phyloP scores from a whole-genome alignment of 2,113 vertebrate species.

The Heterochromis multidens region DNA sequence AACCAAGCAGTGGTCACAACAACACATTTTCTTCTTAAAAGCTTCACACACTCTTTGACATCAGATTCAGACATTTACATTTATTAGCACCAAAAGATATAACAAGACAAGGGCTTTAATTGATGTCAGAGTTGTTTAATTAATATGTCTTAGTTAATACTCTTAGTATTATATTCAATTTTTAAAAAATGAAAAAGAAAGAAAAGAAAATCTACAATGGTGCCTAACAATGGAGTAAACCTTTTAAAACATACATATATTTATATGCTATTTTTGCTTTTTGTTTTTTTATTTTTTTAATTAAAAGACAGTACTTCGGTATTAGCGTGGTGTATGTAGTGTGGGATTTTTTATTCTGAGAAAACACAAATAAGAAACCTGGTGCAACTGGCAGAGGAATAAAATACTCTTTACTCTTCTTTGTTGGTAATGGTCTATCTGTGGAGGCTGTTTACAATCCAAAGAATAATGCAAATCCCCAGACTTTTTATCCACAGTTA shows the following conservation, averaged over 20 bases:
- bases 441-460: neutral
- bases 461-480: neutral
- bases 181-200: neutral
- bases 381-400: neutral
- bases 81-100: too few species aligned
- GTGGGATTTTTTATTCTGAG: neutral
- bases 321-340: rapidly evolving
- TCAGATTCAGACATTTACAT: neutral
- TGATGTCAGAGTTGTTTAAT: too few species aligned
- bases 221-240: neutral
- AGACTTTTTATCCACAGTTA: neutral
- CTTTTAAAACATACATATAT: neutral
- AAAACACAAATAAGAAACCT: neutral
- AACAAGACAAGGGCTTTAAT: too few species aligned
- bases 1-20: neutral
- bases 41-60: neutral
- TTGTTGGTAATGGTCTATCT: too few species aligned
- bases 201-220: neutral
- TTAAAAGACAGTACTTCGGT: neutral
- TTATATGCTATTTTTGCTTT: too few species aligned
- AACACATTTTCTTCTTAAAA: neutral
- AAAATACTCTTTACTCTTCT: neutral
- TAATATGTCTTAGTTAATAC: too few species aligned
- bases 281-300: neutral
- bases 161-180: too few species aligned